Evolutionary conservation across 2,888 invertebrate species (phyloP).

Genomic region (Tricholauxania praeusta): DNA sequence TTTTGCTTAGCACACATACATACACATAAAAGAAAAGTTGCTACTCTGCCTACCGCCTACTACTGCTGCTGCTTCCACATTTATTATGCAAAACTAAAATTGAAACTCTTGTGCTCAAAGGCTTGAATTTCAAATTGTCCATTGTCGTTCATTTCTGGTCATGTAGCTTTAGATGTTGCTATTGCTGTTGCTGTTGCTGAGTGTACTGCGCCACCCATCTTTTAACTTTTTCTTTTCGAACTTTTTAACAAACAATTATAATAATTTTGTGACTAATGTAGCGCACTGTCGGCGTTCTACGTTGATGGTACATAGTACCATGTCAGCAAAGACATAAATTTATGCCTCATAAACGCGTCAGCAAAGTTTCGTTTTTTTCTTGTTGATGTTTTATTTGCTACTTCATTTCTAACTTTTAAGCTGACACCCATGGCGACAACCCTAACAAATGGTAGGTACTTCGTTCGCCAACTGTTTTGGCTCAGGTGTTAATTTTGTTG

Average conservation of each 20-base stretch:
- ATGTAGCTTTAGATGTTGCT: too few relatives aligned
- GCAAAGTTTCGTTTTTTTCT: neutral
- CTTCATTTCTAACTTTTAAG: neutral
- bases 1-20: too few relatives aligned
- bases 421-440: neutral
- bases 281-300: neutral
- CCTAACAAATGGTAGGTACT: neutral
- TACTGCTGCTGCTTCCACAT: too few relatives aligned
- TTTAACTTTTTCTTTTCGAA: neutral
- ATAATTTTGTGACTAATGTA: slow-evolving; percentile 24
- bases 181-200: too few relatives aligned
- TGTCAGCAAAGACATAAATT: neutral
- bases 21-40: too few relatives aligned
- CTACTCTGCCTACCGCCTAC: too few relatives aligned
- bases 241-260: slow-evolving; percentile 22
- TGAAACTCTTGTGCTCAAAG: slow-evolving; percentile 2
- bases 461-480: neutral
- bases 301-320: too few relatives aligned
- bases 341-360: slow-evolving; percentile 22
- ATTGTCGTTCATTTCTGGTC: too few relatives aligned
- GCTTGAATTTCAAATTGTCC: slow-evolving; percentile 8
- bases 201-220: neutral
- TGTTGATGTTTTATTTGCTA: neutral
- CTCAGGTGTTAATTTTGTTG: slow-evolving; percentile 4
- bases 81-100: neutral